Conservation (phyloP, 2,113 vertebrate genomes). For the Pelmatolapia mariae region DNA sequence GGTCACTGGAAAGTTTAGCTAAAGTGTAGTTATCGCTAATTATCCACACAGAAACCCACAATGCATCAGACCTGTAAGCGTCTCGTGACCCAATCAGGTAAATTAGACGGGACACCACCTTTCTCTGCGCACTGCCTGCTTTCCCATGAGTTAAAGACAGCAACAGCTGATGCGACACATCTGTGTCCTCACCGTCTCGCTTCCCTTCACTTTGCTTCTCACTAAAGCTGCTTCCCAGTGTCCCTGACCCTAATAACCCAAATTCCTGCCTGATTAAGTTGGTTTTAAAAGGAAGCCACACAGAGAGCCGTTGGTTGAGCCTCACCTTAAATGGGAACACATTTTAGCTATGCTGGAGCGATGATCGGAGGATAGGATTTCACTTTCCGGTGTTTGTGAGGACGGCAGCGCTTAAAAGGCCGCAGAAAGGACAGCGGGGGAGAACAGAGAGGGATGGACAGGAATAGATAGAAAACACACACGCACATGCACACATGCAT, state of each 20-base stretch:
- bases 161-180: slow-evolving; percentile 40
- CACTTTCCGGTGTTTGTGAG: slow-evolving; percentile 51
- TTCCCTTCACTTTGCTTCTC: slow-evolving; percentile 24
- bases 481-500: neutral
- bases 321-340: slow-evolving; percentile 74
- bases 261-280: slow-evolving; percentile 71
- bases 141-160: slow-evolving; percentile 15
- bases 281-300: slow-evolving; percentile 66
- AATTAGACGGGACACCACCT: slow-evolving; percentile 3
- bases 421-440: neutral
- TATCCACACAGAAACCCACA: neutral
- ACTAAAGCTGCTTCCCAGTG: slow-evolving; percentile 15
- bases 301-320: slow-evolving; percentile 53
- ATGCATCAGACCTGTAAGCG: neutral
- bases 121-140: neutral
- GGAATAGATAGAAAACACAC: neutral
- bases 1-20: slow-evolving; percentile 45
- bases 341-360: slow-evolving; percentile 44
- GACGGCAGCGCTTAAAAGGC: slow-evolving; percentile 1
- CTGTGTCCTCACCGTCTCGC: slow-evolving; percentile 36
- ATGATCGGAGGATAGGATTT: slow-evolving; percentile 55
- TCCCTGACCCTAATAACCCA: slow-evolving; percentile 62
- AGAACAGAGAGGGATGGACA: neutral
- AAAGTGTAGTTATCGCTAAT: slow-evolving; percentile 29
- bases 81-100: slow-evolving; percentile 19